Evolutionary conservation across 2,888 invertebrate species (phyloP).

Genomic region (Ormyrus labotus): DNA sequence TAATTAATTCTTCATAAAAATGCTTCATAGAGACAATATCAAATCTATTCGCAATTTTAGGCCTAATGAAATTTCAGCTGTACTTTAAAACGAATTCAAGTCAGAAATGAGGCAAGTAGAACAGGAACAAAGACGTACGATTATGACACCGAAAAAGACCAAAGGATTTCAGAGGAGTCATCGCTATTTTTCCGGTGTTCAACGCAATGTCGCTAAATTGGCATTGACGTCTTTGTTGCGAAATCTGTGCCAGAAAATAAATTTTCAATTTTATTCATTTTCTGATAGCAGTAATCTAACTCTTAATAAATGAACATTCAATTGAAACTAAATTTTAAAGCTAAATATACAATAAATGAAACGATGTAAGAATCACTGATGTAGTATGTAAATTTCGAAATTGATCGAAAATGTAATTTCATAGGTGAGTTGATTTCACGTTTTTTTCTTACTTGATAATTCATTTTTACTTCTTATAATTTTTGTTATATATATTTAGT

Average conservation of each 20-base stretch:
- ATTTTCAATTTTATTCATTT: neutral
- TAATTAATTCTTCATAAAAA: neutral
- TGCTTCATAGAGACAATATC: neutral
- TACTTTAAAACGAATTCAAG: conserved; percentile 41
- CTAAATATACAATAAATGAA: too few species aligned
- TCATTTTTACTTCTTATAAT: too few species aligned
- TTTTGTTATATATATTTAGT: too few species aligned
- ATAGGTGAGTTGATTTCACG: too few species aligned
- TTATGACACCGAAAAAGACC: conserved; percentile 46
- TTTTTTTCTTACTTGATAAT: too few species aligned
- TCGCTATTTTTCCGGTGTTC: conserved; percentile 43
- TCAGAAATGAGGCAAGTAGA: conserved; percentile 56
- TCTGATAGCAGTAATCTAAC: too few species aligned
- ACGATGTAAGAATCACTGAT: too few species aligned
- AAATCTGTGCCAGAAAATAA: conserved; percentile 30
- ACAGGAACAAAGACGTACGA: conserved; percentile 65
- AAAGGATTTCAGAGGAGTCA: conserved; percentile 47
- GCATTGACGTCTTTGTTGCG: conserved; percentile 43
- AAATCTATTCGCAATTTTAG: neutral
- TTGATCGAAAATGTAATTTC: too few species aligned
- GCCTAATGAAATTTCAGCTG: neutral
- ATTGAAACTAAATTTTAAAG: too few species aligned
- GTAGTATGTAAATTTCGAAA: too few species aligned
- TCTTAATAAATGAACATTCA: too few species aligned
- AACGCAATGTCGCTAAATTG: conserved; percentile 38